A percentile compares a stretch with the other conserved stretches of the same genome.
phyloP scores from a whole-genome alignment of 2,113 vertebrate genomes.

The zebrafish (Danio rerio) region GRCz12tu NC_133188.1:52769001-52769500 shows the following conservation, averaged over 20 bases:
- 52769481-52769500: constrained; percentile 84
- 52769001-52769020: not conserved
- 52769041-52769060: constrained; percentile 80
- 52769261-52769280: constrained; percentile 78
- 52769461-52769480: constrained; percentile 57
- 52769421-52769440: not conserved
- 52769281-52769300: constrained; percentile 88
- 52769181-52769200: constrained; percentile 83
- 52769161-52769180: constrained; percentile 82
- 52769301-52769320: not conserved
- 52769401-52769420: constrained; percentile 88
- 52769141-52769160: constrained; percentile 88
- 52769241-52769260: constrained; percentile 88
- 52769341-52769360: too few relatives aligned
- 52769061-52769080: constrained; percentile 87
- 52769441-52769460: too few relatives aligned
- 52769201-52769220: constrained; percentile 78
- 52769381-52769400: constrained; percentile 79
- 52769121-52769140: not conserved
- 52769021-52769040: constrained; percentile 87
- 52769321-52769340: too few relatives aligned
- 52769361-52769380: constrained; percentile 80
- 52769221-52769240: too few relatives aligned
- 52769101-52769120: not conserved
- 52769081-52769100: constrained; percentile 68